Evolutionary conservation across 2,113 vertebrate species (phyloP), one percentile per base, ranked within the genome.

Genomic region (Pelecanoides urinatrix): DNA sequence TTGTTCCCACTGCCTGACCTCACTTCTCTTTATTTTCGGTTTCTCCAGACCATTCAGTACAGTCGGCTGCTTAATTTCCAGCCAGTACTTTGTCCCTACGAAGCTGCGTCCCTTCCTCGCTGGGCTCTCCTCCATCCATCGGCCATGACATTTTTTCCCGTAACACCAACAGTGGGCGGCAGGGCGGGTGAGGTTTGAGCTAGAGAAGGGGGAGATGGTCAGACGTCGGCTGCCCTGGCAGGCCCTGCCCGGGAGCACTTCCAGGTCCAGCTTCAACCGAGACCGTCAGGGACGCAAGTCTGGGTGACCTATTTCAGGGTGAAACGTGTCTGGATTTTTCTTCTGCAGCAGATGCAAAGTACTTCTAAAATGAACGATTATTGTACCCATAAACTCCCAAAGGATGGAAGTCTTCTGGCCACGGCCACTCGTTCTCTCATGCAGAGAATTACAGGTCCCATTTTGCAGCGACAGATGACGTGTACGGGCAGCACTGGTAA

Each of bases 121-220:
- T 2, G 76, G 47, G 63, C 50, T 70, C 16, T 7, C 32, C 77
- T 71, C 73, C 20, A 1, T 6, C 66, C 45, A 1, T 2, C 19
- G 19, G 52, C 66, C 18, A 0, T 3, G 7, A 1, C 0, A 0
- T 2, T 23, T 29, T 44, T 44, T 8, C 47, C 71, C 0, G 4
- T 15, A 26, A 3, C 44, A 1, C 56, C 4, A 2, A 10, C 1
- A 10, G 23, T 0, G 34, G 27, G 7, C 4, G 55, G 32, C 7
- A 5, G 49, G 74, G 26, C 2, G 6, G 38, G 27, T 5, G 2
- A 16, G 42, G 34, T 18, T 22, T 2, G 36, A 7, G 56, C 22
- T 14, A 8, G 34, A 18, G 63, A n/a, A 50, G 56, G 34, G 42
- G n/a, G 26, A n/a, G 16, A 7, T 1, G 26, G 27, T 4, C 34